phyloP scores from a whole-genome alignment of 2,113 vertebrate genomes.

The Hepsetus odoe region DNA sequence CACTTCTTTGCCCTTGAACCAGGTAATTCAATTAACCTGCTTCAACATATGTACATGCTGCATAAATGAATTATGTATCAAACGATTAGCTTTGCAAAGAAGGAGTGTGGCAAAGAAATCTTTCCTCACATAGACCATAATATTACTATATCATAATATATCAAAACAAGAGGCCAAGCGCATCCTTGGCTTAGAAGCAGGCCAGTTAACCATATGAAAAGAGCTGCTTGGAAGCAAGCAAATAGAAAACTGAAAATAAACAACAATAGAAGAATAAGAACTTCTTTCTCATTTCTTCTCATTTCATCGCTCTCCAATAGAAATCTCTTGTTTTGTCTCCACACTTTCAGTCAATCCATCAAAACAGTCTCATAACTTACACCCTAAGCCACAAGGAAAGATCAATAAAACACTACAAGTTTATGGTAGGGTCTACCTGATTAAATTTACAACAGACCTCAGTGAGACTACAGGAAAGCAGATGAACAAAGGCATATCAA shows the following conservation, averaged over 20 bases:
- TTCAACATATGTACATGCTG: conserved; percentile 41
- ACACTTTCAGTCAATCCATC: neutral
- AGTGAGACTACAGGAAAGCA: neutral
- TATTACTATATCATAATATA: conserved; percentile 29
- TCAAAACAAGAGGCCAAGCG: conserved; percentile 21
- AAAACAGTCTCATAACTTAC: neutral
- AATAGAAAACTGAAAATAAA: neutral
- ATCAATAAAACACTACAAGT: conserved; percentile 23
- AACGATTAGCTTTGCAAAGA: conserved; percentile 24
- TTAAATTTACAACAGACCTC: conserved; percentile 26
- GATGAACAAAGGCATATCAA: neutral
- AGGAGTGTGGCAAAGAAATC: conserved; percentile 23
- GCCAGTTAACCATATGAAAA: conserved; percentile 13
- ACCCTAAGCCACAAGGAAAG: conserved; percentile 16
- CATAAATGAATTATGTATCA: conserved; percentile 44
- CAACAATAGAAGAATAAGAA: neutral
- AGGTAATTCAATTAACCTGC: conserved; percentile 38
- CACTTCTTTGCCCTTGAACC: conserved; percentile 44
- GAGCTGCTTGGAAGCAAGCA: neutral
- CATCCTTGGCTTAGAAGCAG: conserved; percentile 4
- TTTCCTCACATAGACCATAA: conserved; percentile 23
- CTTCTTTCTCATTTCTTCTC: neutral
- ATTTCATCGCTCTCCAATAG: neutral
- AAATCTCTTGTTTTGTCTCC: neutral
- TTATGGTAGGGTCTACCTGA: conserved; percentile 15